Conservation (phyloP, 1,140 invertebrate genomes). For the Conus betulinus region DNA sequence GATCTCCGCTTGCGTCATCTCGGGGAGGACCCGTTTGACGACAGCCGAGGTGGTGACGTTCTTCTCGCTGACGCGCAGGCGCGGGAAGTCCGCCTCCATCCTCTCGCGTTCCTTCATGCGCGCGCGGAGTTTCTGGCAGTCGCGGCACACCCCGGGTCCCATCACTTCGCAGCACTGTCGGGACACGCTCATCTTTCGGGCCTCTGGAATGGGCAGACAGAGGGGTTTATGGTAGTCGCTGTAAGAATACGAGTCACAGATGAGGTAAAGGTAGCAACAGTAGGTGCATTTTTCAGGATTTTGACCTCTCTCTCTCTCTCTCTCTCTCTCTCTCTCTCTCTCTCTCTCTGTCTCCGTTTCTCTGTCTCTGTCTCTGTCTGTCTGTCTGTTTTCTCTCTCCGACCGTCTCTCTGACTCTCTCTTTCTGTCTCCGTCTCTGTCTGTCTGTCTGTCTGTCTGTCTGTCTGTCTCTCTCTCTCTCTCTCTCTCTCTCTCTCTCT, state of each 20-base stretch:
- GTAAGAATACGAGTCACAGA: neutral
- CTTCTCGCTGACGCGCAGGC: conserved; percentile 45
- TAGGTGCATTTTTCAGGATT: no score
- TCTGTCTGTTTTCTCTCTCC: no score
- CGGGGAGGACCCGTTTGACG: conserved; percentile 45
- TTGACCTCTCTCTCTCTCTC: no score
- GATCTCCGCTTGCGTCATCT: conserved; percentile 48
- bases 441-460: no score
- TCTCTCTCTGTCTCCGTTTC: no score
- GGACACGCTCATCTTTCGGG: conserved; percentile 29
- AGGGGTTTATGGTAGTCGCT: neutral
- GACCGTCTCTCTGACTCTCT: no score
- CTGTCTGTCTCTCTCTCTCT: no score
- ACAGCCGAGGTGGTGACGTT: conserved; percentile 50
- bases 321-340: no score
- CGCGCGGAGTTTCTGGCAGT: conserved; percentile 48
- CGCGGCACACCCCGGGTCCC: conserved; percentile 54
- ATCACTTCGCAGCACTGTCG: conserved; percentile 58
- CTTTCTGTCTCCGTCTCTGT: no score
- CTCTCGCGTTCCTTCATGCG: conserved; percentile 42
- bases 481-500: no score
- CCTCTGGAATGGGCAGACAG: neutral
- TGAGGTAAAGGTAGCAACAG: no score
- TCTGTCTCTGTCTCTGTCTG: no score
- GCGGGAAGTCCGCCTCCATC: conserved; percentile 51